phyloP scores from a whole-genome alignment of 2,113 vertebrate genomes.

The Erythrocercus mccallii region DNA sequence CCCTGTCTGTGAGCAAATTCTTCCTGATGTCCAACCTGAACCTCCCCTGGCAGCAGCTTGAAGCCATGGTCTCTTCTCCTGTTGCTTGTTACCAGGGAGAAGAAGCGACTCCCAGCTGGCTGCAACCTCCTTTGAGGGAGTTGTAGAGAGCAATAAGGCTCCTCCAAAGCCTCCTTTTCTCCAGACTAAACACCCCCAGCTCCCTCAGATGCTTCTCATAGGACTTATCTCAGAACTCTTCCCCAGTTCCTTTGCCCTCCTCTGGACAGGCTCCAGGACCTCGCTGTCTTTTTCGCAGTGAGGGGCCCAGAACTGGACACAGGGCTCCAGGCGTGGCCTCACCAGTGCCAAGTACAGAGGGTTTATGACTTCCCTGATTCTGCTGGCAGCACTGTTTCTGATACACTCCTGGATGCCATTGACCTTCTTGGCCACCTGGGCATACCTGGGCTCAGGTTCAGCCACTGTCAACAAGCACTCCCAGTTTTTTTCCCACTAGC shows the following conservation, averaged over 20 bases:
- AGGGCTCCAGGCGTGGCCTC: neutral
- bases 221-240: neutral
- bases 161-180: neutral
- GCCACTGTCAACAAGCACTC: neutral
- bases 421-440: neutral
- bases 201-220: neutral
- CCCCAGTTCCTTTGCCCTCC: neutral
- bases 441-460: neutral
- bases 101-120: neutral
- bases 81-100: neutral
- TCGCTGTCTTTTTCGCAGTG: neutral
- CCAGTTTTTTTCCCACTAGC: neutral
- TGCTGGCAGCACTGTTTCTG: neutral
- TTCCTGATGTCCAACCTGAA: neutral
- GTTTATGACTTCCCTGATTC: neutral
- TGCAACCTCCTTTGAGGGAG: neutral
- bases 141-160: neutral
- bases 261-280: neutral
- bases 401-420: neutral
- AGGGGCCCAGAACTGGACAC: neutral
- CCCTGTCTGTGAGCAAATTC: neutral
- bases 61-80: neutral
- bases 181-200: neutral
- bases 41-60: neutral
- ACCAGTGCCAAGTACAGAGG: neutral